These are phyloP conservation scores for Variabilichromis moorii DNA, from an alignment of 2,113 vertebrate genomes.

Conservation along the genomic window DNA sequence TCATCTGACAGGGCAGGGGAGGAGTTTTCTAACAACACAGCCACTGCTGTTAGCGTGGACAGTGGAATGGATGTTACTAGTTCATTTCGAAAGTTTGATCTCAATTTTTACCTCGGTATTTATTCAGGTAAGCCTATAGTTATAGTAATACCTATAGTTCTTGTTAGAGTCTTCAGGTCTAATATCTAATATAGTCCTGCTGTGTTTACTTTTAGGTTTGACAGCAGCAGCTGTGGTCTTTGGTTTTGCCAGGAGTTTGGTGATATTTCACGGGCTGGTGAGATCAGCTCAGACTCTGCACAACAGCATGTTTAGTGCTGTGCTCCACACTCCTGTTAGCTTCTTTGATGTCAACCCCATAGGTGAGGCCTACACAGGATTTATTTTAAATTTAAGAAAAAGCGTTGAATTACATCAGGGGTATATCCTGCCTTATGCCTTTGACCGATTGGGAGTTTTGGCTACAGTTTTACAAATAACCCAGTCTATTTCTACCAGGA, in stretches of 20 bases:
- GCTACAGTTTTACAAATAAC: neutral
- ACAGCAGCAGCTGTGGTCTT: conserved; percentile 77
- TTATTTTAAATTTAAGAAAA: neutral
- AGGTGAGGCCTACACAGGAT: conserved; percentile 65
- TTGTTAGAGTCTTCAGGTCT: neutral
- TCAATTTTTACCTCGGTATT: conserved; percentile 78
- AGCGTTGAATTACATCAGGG: neutral
- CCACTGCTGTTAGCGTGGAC: neutral
- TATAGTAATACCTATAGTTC: neutral
- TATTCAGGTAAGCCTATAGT: conserved; percentile 75
- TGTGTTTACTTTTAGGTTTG: conserved; percentile 67
- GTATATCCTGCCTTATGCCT: neutral
- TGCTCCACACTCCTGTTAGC: conserved; percentile 79
- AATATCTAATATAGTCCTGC: neutral
- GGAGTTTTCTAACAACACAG: conserved; percentile 17
- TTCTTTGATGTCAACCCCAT: conserved; percentile 95
- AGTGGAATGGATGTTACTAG: neutral
- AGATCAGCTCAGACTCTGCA: conserved; percentile 14
- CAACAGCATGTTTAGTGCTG: conserved; percentile 80
- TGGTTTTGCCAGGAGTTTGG: conserved; percentile 74
- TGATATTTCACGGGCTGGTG: conserved; percentile 81
- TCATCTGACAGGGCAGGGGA: conserved; percentile 36
- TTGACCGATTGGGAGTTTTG: neutral
- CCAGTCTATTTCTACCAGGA: neutral
- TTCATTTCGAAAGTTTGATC: conserved; percentile 36